phyloP scores from a whole-genome alignment of 2,888 invertebrate genomes.

The Peribatodes rhomboidaria region DNA sequence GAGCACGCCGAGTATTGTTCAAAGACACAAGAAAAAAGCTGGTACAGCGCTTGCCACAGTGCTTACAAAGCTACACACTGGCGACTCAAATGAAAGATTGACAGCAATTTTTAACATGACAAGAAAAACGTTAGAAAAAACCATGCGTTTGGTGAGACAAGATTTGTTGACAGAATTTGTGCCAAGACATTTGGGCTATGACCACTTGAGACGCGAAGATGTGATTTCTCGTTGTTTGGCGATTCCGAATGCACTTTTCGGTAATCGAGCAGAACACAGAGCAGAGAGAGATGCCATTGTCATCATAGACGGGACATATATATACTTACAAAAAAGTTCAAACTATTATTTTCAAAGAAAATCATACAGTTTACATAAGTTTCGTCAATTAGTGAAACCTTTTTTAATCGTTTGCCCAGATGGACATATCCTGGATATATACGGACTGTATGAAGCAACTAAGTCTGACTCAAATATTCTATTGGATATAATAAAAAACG shows the following conservation, averaged over 20 bases:
- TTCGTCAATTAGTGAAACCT: no score
- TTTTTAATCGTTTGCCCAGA: no score
- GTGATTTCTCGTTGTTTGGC: background rate
- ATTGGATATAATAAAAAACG: no score
- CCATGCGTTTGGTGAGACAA: background rate
- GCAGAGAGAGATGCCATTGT: no score
- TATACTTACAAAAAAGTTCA: no score
- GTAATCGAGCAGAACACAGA: background rate
- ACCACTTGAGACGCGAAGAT: background rate
- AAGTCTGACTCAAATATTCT: no score
- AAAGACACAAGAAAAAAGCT: background rate
- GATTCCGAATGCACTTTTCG: constrained; percentile 1
- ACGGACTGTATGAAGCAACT: no score
- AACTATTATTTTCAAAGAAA: no score
- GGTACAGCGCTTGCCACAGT: constrained; percentile 15
- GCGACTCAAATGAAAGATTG: constrained; percentile 7
- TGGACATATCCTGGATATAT: no score
- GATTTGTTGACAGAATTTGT: background rate
- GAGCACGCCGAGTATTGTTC: constrained; percentile 2
- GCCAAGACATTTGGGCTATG: background rate
- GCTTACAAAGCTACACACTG: constrained; percentile 13
- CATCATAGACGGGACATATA: no score
- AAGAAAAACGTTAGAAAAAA: constrained; percentile 5
- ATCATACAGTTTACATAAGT: no score
- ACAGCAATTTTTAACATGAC: constrained; percentile 8